Percentiles rank a stretch among this genome's conserved stretches.
These are phyloP conservation scores for Lochmaea capreae DNA, from an alignment of 2,888 invertebrate species.

Conservation along the genomic window DNA sequence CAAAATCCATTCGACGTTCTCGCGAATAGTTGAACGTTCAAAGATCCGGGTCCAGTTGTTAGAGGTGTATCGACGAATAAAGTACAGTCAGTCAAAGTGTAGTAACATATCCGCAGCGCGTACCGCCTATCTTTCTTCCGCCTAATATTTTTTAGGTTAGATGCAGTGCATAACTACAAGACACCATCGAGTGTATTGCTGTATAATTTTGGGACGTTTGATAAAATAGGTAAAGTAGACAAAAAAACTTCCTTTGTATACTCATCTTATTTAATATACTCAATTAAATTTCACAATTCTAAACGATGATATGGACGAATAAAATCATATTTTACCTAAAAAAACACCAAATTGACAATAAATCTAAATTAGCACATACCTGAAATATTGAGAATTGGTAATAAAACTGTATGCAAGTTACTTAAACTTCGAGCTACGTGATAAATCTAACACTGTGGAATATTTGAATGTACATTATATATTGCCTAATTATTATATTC, in stretches of 20 bases:
- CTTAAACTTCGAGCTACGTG: conserved; percentile 10
- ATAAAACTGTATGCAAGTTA: conserved; percentile 27
- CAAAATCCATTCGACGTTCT: no score
- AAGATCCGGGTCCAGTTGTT: no score
- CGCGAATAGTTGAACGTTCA: no score
- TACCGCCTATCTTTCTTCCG: no score
- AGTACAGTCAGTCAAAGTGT: no score
- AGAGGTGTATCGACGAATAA: no score
- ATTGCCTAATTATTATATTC: conserved; percentile 50
- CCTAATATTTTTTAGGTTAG: no score
- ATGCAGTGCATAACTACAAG: no score
- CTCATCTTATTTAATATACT: background rate
- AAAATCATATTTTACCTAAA: conserved; percentile 19
- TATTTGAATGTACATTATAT: conserved; percentile 8
- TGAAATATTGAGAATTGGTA: conserved; percentile 17
- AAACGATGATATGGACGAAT: background rate
- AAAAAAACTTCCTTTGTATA: background rate
- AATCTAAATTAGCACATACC: conserved; percentile 21
- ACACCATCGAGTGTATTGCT: no score
- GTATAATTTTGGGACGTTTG: no score
- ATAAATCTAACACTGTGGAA: conserved; percentile 2
- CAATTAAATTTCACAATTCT: background rate
- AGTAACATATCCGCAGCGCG: no score
- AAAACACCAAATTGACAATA: conserved; percentile 19
- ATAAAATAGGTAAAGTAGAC: background rate